Conservation (phyloP, 2,888 invertebrate species). For the Tipula vernalis region DNA sequence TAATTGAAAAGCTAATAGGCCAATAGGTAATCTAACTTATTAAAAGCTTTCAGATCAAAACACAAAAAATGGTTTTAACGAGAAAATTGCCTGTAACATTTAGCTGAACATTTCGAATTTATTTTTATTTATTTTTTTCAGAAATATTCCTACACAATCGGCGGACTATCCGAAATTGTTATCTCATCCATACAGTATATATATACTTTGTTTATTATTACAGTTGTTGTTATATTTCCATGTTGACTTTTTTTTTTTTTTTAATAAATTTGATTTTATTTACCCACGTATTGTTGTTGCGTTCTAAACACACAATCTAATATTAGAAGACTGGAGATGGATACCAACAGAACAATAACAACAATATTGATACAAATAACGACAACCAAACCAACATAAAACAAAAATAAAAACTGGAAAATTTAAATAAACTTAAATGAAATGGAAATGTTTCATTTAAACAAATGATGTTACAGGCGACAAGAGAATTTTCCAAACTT, state of each 20-base stretch:
- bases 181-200: no score
- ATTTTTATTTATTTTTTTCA: no score
- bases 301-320: neutral
- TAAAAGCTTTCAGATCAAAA: no score
- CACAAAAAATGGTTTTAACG: no score
- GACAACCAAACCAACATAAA: neutral
- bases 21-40: no score
- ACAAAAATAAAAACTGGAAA: neutral
- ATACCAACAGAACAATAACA: neutral
- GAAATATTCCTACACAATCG: no score
- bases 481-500: neutral
- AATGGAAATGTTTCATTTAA: neutral
- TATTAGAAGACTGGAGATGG: neutral
- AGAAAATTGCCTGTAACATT: no score
- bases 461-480: slow-evolving; percentile 4
- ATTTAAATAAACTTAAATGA: neutral
- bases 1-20: no score
- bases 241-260: neutral
- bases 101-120: no score
- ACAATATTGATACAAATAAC: neutral
- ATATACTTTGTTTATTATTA: neutral
- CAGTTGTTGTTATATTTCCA: neutral
- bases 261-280: neutral
- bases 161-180: no score
- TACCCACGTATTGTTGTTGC: neutral